Evolutionary conservation across 2,113 vertebrate genomes (phyloP).

Genomic region (Morone saxatilis): DNA sequence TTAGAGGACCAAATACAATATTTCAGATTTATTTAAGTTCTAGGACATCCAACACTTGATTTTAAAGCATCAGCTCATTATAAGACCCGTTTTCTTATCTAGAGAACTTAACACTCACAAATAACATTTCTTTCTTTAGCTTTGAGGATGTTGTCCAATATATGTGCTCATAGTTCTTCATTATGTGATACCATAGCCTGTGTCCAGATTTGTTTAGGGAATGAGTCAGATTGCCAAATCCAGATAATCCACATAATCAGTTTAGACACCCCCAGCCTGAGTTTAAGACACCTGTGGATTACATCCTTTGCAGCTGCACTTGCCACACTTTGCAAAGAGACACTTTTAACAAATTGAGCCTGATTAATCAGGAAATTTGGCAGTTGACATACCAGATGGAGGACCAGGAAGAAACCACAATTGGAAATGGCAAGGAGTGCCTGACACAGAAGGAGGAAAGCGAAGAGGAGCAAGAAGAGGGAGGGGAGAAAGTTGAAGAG

Average conservation of each 20-base stretch:
- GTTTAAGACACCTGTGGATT: conserved; percentile 7
- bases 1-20: too few relatives aligned
- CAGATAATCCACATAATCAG: conserved; percentile 66
- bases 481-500: conserved; percentile 7
- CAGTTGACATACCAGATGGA: conserved; percentile 31
- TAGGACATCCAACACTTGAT: too few relatives aligned
- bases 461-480: not conserved
- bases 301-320: not conserved
- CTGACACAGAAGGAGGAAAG: not conserved
- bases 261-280: conserved; percentile 46
- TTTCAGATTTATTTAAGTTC: too few relatives aligned
- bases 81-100: too few relatives aligned
- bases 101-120: too few relatives aligned
- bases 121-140: not conserved
- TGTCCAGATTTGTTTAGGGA: conserved; percentile 66
- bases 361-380: not conserved
- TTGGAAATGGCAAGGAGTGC: not conserved
- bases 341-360: not conserved
- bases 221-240: conserved; percentile 63
- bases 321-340: conserved; percentile 13
- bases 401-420: conserved; percentile 8
- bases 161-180: not conserved
- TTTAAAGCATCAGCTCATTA: too few relatives aligned
- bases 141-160: not conserved
- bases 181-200: conserved; percentile 17